These are phyloP conservation scores for Sylvicapra grimmia DNA, from an alignment of 2,113 vertebrate species.

Conservation along the genomic window DNA sequence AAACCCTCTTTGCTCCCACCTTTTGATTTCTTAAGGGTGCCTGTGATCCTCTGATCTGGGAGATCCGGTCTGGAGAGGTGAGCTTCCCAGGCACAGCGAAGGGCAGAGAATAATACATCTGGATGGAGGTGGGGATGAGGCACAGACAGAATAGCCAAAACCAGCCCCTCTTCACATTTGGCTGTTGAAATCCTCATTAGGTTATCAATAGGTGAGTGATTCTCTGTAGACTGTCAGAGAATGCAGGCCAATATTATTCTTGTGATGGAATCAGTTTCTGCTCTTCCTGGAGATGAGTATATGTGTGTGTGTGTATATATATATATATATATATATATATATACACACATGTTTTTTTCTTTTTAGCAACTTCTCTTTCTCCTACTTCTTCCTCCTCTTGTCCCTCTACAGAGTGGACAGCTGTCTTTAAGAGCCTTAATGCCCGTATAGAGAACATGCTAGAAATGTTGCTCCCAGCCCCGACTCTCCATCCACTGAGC, in stretches of 20 bases:
- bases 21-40: neutral
- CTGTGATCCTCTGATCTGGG: neutral
- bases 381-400: neutral
- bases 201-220: neutral
- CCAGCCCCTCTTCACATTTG: neutral
- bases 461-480: neutral
- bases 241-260: neutral
- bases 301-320: accelerated
- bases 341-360: too few species aligned
- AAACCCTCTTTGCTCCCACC: neutral
- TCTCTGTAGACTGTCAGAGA: neutral
- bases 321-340: too few species aligned
- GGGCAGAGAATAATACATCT: neutral
- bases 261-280: neutral
- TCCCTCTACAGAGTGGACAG: neutral
- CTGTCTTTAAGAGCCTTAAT: neutral
- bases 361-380: slow-evolving; percentile 11
- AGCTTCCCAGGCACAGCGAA: neutral
- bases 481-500: neutral
- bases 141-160: neutral
- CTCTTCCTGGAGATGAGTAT: neutral
- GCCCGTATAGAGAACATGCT: neutral
- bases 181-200: neutral
- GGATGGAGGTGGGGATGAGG: neutral
- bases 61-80: neutral